Base-by-base conservation (phyloP, 92 coral and sea anemone species). In the Actinostola sp. region DNA sequence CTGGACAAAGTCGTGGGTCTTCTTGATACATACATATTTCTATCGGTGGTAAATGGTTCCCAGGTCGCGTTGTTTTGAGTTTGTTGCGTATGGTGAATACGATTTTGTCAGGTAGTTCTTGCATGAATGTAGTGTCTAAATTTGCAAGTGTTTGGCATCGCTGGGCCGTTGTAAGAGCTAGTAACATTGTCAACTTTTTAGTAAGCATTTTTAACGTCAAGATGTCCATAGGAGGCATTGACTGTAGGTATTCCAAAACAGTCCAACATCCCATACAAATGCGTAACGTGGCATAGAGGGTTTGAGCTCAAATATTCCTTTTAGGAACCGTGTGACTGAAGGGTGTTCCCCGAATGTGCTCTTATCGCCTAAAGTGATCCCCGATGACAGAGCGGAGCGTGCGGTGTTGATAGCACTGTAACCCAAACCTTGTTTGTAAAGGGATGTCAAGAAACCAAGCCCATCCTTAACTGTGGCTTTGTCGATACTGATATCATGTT, bases 331-430 rank as follows among this genome's bases (percentile, higher is more conserved):
- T 27, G 44, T 16, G 30, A 75, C 61, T 24, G 42, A 35, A 17
- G 83, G 83, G 67, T 77, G 76, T 10, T 69, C 71, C 61, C 64
- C 61, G 60, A 60, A 70, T 31, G 63, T 60, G 45, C 10, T 32
- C 29, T 61, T 61, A 43, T 41, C 52, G 31, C 76, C 62, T 20
- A 79, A 57, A 8, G 63, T 28, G 16, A 79, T 79, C 26, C 70
- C 51, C 23, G 78, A 69, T 44, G 78, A 79, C 28, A 79, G 66
- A 12, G 78, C 71, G 30, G 76, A 45, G 23, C 72, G 70, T 3
- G 83, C 83, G 24, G 83, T 68, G 61, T 67, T 78, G 15, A 78
- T 43, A 28, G 70, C 66, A 67, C 77, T 60, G 78, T 45, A 67
- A 0, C 73, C 67, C 15, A 46, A 46, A 13, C 53, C 53, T 16